Percentiles rank a stretch among this genome's conserved stretches.
Evolutionary conservation across 1,140 invertebrate genomes (phyloP).

Genomic region (Diuraphis noxia): DNA sequence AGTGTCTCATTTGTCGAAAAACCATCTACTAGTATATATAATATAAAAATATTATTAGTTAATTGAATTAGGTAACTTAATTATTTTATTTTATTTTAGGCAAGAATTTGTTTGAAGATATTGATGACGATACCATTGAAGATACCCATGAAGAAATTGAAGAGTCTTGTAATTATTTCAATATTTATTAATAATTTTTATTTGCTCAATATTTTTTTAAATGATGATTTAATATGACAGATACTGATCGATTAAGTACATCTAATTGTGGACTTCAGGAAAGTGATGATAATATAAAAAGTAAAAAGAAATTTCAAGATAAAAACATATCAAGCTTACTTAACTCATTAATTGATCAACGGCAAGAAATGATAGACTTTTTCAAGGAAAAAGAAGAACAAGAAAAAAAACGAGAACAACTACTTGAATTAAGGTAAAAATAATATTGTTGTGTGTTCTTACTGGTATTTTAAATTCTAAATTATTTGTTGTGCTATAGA

Average conservation of each 20-base stretch:
- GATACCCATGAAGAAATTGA: not conserved
- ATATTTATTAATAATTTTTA: no score
- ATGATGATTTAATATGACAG: not conserved
- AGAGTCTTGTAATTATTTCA: no score
- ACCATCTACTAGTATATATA: not conserved
- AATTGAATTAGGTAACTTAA: not conserved
- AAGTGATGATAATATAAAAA: not conserved
- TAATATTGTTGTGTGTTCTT: not conserved
- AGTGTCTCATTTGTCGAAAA: not conserved
- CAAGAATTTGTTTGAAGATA: conserved; percentile 9
- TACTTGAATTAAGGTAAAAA: not conserved
- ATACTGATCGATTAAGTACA: not conserved
- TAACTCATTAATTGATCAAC: not conserved
- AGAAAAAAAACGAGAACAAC: not conserved
- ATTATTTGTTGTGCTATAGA: not conserved
- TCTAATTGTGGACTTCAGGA: not conserved
- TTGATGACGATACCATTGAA: not conserved
- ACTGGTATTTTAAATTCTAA: not conserved
- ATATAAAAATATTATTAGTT: not conserved
- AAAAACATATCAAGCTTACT: not conserved
- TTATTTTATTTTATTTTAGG: not conserved
- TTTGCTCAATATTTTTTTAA: no score
- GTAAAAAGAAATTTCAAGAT: not conserved
- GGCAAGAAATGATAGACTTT: not conserved
- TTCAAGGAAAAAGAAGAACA: not conserved